These are phyloP conservation scores for Fulmarus glacialis DNA, from an alignment of 2,113 vertebrate species.

Conservation along the genomic window DNA sequence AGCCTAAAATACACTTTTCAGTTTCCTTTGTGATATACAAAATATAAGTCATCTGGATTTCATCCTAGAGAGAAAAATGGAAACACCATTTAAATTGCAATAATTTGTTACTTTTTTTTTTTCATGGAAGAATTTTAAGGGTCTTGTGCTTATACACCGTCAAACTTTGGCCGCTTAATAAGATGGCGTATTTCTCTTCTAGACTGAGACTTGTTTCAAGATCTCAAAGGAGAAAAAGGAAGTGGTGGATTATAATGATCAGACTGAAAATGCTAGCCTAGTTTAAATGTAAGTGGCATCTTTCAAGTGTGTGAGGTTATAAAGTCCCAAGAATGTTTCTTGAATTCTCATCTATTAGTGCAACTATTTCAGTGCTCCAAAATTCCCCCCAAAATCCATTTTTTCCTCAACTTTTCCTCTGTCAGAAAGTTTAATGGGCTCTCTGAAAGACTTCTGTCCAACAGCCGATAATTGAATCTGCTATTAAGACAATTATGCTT, in stretches of 20 bases:
- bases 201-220: neutral
- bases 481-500: neutral
- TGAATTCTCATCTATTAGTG: neutral
- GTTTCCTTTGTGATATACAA: neutral
- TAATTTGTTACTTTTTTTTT: neutral
- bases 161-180: neutral
- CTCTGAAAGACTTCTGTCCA: neutral
- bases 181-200: neutral
- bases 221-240: neutral
- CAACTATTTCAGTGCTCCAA: neutral
- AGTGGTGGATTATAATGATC: neutral
- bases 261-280: neutral
- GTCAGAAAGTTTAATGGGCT: neutral
- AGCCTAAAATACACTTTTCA: neutral
- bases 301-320: neutral
- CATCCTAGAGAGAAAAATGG: neutral
- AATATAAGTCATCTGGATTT: neutral
- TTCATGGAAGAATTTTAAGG: neutral
- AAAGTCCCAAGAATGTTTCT: neutral
- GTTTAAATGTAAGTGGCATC: neutral
- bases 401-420: neutral
- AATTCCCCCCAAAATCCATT: neutral
- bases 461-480: neutral
- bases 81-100: neutral
- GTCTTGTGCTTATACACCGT: neutral